Evolutionary conservation across 2,888 invertebrate species (phyloP).

Genomic region (Cantharis flavilabris): DNA sequence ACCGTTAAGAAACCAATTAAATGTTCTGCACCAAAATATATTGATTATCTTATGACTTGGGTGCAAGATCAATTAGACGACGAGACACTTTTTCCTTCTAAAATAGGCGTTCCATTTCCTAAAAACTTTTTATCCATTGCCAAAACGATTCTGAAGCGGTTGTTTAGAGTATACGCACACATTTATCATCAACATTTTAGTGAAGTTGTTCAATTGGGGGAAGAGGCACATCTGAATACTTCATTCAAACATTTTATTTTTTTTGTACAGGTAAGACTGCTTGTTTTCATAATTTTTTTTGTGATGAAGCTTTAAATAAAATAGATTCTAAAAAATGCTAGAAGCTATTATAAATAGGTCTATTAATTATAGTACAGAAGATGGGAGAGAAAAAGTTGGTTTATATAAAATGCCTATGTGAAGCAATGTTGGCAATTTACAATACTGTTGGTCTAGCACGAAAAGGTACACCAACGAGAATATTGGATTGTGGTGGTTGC

Average conservation of each 20-base stretch:
- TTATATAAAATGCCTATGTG: too few species aligned
- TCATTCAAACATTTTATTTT: conserved; percentile 99
- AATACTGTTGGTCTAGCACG: too few species aligned
- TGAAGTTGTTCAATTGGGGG: conserved; percentile 95
- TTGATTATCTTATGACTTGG: conserved; percentile 99
- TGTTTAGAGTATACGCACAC: conserved; percentile 99
- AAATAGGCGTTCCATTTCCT: conserved; percentile 98
- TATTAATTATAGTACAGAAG: too few species aligned
- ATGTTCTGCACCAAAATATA: conserved; percentile 98
- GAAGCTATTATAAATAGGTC: too few species aligned
- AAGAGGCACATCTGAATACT: conserved; percentile 98
- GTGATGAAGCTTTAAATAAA: too few species aligned
- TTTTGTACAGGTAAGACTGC: conserved; percentile 77
- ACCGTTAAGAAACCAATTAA: conserved; percentile 98
- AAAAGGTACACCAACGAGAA: too few species aligned
- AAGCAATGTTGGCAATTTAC: too few species aligned
- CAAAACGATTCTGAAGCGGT: conserved; percentile 95
- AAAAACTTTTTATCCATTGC: conserved; percentile 96
- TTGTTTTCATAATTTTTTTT: background rate
- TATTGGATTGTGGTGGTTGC: too few species aligned
- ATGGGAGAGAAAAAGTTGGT: too few species aligned
- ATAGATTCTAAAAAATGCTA: too few species aligned
- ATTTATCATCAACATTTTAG: conserved; percentile 99
- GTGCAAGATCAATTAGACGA: conserved; percentile 99
- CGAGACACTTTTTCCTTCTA: conserved; percentile 96